These are phyloP conservation scores for Ochropleura leucogaster DNA, from an alignment of 2,888 invertebrate genomes.

Conservation along the genomic window DNA sequence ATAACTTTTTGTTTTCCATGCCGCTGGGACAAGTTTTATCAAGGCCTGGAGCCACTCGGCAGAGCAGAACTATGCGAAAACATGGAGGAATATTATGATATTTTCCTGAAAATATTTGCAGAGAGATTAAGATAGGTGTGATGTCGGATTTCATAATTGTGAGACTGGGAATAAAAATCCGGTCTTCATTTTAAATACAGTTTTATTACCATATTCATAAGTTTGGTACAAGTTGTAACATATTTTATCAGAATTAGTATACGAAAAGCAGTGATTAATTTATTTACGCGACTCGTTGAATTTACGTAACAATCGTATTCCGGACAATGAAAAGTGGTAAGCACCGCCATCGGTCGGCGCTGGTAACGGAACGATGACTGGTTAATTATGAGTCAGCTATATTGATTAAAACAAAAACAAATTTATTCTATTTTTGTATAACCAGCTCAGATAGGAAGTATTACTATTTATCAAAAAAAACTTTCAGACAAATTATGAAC, in stretches of 20 bases:
- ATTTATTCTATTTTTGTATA: too few species aligned
- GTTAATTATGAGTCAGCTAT: conserved; percentile 30
- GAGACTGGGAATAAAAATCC: too few species aligned
- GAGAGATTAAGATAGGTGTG: background rate
- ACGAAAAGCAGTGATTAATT: conserved; percentile 22
- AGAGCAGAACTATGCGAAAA: conserved; percentile 2
- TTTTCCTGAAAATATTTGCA: background rate
- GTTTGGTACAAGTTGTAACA: background rate
- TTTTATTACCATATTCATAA: background rate
- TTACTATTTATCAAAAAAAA: background rate
- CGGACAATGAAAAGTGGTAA: conserved; percentile 29
- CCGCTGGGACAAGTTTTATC: conserved; percentile 15
- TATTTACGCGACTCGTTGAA: conserved; percentile 20
- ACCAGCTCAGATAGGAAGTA: background rate
- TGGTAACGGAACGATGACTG: conserved; percentile 21
- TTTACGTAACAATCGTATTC: conserved; percentile 40
- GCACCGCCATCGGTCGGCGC: conserved; percentile 9
- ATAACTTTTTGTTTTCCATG: conserved; percentile 37
- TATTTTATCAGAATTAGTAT: background rate
- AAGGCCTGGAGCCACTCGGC: conserved; percentile 20
- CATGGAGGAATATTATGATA: background rate
- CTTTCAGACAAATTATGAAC: background rate
- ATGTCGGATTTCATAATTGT: background rate
- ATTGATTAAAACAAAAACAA: background rate
- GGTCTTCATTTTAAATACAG: background rate